These are phyloP conservation scores for Lepidotrigona ventralis DNA, from an alignment of 1,140 invertebrate species.

Conservation along the genomic window DNA sequence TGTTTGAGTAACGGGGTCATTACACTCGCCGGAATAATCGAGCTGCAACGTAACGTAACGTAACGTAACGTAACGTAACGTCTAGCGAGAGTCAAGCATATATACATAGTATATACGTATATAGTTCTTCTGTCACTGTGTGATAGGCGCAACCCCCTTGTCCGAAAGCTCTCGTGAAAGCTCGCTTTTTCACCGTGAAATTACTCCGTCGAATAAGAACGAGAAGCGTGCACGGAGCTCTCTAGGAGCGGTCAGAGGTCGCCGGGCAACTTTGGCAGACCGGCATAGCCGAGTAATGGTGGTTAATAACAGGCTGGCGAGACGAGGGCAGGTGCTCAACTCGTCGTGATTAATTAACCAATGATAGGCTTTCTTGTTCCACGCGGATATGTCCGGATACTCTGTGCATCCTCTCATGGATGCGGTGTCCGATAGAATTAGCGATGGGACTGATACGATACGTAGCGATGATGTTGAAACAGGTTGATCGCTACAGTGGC, in stretches of 20 bases:
- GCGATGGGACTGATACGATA: neutral
- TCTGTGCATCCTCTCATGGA: constrained; percentile 18
- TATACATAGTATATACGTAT: no score
- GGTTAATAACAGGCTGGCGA: constrained; percentile 67
- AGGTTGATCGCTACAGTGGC: neutral
- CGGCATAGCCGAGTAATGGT: constrained; percentile 58
- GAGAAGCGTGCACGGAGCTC: neutral
- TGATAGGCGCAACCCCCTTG: neutral
- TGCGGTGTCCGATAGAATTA: neutral
- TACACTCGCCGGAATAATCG: constrained; percentile 53
- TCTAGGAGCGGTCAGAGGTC: constrained; percentile 63
- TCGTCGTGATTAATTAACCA: constrained; percentile 68
- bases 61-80: constrained; percentile 14
- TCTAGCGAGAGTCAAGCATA: neutral
- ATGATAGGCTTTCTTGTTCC: constrained; percentile 58
- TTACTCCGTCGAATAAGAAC: neutral
- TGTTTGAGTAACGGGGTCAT: constrained; percentile 54
- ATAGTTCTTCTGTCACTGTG: no score
- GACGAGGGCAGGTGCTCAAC: constrained; percentile 59
- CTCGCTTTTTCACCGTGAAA: neutral
- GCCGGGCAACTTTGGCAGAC: constrained; percentile 47
- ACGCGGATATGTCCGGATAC: neutral
- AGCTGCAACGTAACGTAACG: constrained; percentile 35
- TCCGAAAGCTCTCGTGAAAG: neutral
- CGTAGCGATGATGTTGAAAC: neutral